Conservation (phyloP, 2,113 vertebrate genomes). For the Haemorhous mexicanus region DNA sequence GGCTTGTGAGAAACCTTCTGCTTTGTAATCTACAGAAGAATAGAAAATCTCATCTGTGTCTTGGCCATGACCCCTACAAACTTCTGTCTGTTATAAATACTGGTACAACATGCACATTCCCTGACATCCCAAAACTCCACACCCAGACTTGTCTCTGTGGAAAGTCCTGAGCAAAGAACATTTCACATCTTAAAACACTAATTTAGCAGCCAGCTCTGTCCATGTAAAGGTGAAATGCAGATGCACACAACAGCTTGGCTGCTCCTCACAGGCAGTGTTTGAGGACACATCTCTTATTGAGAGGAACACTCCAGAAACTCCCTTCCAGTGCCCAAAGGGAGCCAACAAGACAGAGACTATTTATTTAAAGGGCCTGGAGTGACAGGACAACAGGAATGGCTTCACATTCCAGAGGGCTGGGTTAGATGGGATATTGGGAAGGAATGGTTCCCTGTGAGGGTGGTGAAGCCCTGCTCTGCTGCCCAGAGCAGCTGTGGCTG, state of each 20-base stretch:
- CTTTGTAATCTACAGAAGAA: constrained; percentile 85
- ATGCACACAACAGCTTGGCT: neutral
- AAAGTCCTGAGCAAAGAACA: neutral
- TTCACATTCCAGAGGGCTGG: neutral
- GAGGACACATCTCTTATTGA: neutral
- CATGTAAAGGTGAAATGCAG: neutral
- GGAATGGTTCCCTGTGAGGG: neutral
- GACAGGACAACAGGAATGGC: neutral
- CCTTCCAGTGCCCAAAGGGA: neutral
- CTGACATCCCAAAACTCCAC: neutral
- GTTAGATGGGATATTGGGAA: neutral
- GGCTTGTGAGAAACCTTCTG: constrained; percentile 85
- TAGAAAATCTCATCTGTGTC: neutral
- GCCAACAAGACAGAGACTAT: neutral
- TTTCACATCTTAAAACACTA: neutral
- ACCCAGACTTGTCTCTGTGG: neutral
- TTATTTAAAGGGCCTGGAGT: neutral
- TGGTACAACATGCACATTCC: neutral
- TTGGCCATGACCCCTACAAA: neutral
- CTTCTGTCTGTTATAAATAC: neutral
- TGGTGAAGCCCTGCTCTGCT: neutral
- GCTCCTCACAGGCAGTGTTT: neutral
- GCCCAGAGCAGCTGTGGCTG: neutral
- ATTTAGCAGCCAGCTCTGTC: neutral
- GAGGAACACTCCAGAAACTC: neutral